Percentiles rank a stretch among this genome's conserved stretches.
Evolutionary conservation across 2,113 vertebrate species (phyloP).

Genomic region (Machaerirhynchus nigripectus): DNA sequence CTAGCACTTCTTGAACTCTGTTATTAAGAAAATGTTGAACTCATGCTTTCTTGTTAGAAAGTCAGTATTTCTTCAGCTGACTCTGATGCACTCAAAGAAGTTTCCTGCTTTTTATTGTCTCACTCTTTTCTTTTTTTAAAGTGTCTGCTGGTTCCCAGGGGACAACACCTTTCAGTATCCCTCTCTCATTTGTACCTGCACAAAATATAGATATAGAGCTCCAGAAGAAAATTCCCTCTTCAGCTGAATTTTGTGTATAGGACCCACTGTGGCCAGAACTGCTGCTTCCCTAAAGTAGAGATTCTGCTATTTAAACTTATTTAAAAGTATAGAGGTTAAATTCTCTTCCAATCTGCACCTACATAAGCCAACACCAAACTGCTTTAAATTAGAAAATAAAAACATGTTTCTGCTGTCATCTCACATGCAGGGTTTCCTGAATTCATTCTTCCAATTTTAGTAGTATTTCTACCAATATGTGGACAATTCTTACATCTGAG

Average conservation of each 20-base stretch:
- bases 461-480: not conserved
- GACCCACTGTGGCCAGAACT: not conserved
- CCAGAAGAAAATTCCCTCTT: not conserved
- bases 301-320: not conserved
- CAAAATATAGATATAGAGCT: not conserved
- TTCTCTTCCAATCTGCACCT: not conserved
- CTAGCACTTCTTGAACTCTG: not conserved
- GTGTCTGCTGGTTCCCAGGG: not conserved
- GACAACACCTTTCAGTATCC: not conserved
- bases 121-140: not conserved
- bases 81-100: not conserved
- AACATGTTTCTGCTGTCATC: not conserved
- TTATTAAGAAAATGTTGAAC: not conserved
- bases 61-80: not conserved
- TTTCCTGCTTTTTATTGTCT: not conserved
- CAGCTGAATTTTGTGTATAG: not conserved
- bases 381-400: not conserved
- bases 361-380: not conserved
- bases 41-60: not conserved
- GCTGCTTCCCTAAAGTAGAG: not conserved
- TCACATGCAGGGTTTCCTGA: not conserved
- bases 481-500: not conserved
- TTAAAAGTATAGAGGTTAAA: not conserved
- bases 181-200: not conserved
- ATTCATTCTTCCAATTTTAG: not conserved